Conservation (phyloP, 2,888 invertebrate species). For the Scaptomyza polygonia region DNA sequence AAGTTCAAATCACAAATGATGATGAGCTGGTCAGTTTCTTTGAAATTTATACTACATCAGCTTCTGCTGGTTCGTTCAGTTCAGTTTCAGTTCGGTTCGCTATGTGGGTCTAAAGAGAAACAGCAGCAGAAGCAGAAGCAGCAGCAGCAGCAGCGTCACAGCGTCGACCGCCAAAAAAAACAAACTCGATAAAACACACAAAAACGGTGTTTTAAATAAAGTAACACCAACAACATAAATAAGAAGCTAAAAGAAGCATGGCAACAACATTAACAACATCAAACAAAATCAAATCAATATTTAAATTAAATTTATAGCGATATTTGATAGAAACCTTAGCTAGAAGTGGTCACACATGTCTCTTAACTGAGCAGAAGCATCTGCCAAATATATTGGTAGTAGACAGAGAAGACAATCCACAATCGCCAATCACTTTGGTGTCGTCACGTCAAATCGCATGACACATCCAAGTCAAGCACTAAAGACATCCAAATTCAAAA, state of each 20-base stretch:
- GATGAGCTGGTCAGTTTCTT: constrained; percentile 81
- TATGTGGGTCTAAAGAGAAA: constrained; percentile 71
- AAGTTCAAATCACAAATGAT: constrained; percentile 84
- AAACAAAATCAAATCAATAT: constrained; percentile 69
- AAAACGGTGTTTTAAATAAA: constrained; percentile 63
- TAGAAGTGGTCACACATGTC: constrained; percentile 45
- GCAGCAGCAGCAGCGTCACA: constrained; percentile 26
- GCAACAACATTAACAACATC: constrained; percentile 58
- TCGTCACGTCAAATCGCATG: constrained; percentile 55
- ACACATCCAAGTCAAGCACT: constrained; percentile 42
- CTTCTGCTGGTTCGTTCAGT: constrained; percentile 36
- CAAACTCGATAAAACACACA: constrained; percentile 68
- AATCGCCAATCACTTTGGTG: constrained; percentile 60
- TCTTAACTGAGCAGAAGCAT: constrained; percentile 13
- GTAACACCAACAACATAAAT: constrained; percentile 57
- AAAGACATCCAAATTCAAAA: constrained; percentile 19
- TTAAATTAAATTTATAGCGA: constrained; percentile 70
- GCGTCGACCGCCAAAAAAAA: constrained; percentile 74
- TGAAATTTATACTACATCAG: constrained; percentile 83
- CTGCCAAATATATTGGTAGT: constrained; percentile 1
- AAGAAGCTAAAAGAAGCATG: constrained; percentile 29
- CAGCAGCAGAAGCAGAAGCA: constrained; percentile 41
- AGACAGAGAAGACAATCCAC: constrained; percentile 8
- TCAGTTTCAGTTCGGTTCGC: constrained; percentile 59
- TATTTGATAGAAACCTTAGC: constrained; percentile 36